Evolutionary conservation across 1,140 invertebrate species (phyloP).

Genomic region (Calephelis nemesis): DNA sequence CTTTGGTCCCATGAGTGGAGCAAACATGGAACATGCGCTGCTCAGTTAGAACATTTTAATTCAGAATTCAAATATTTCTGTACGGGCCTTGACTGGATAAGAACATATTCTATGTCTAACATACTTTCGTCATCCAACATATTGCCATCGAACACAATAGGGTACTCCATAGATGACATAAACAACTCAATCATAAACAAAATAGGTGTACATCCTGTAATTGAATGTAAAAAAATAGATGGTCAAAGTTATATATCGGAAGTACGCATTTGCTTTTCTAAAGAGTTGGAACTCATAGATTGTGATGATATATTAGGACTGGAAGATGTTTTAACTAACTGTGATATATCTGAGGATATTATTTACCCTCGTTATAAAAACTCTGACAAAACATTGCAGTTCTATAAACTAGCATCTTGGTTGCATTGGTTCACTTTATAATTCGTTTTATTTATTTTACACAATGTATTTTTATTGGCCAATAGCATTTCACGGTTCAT

Average conservation of each 20-base stretch:
- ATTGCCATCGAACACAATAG: slow-evolving; percentile 78
- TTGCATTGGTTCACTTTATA: slow-evolving; percentile 81
- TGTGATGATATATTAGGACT: slow-evolving; percentile 77
- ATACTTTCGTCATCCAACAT: slow-evolving; percentile 81
- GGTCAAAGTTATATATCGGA: slow-evolving; percentile 82
- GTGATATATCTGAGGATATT: slow-evolving; percentile 77
- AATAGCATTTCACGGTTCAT: not conserved
- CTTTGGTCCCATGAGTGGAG: slow-evolving; percentile 92
- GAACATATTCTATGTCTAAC: slow-evolving; percentile 82
- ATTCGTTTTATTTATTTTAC: slow-evolving; percentile 16
- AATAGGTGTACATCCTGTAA: slow-evolving; percentile 81
- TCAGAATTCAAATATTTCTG: slow-evolving; percentile 87
- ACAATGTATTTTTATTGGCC: too few species aligned
- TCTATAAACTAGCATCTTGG: slow-evolving; percentile 76
- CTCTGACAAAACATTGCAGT: slow-evolving; percentile 48
- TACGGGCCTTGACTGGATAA: slow-evolving; percentile 82
- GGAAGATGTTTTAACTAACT: slow-evolving; percentile 80
- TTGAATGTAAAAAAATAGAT: slow-evolving; percentile 82
- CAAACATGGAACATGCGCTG: slow-evolving; percentile 92
- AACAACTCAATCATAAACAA: slow-evolving; percentile 79
- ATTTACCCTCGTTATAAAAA: slow-evolving; percentile 78
- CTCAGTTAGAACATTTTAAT: slow-evolving; percentile 80
- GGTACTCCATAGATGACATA: slow-evolving; percentile 52
- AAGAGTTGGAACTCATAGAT: slow-evolving; percentile 79
- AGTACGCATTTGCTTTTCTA: slow-evolving; percentile 85